A percentile compares a stretch with the other conserved stretches of the same genome.
Conservation (phyloP, 2,888 invertebrate genomes). For the Ormyrus labotus region DNA sequence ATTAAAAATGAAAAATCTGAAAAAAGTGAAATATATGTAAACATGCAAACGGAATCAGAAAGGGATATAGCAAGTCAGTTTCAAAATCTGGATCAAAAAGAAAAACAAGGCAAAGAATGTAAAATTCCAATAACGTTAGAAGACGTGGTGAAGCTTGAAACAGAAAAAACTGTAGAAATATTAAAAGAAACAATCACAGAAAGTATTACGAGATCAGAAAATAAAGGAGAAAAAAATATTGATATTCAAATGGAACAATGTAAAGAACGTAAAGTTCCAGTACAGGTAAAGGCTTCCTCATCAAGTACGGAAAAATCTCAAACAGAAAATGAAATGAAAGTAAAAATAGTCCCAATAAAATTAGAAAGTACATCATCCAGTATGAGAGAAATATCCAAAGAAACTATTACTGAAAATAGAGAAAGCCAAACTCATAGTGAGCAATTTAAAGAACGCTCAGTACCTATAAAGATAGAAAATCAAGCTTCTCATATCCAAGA, state of each 20-base stretch:
- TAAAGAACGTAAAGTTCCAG: too few species aligned
- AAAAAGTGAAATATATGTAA: too few species aligned
- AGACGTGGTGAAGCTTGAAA: neutral
- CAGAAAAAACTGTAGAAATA: neutral
- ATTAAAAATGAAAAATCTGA: too few species aligned
- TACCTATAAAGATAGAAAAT: conserved; percentile 4
- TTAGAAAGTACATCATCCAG: conserved; percentile 1
- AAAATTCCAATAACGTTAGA: conserved; percentile 19
- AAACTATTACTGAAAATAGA: neutral
- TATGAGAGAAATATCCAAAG: neutral
- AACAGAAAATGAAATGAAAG: neutral
- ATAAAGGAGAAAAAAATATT: too few species aligned
- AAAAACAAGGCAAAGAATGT: neutral
- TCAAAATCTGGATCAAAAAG: neutral
- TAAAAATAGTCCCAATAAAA: conserved; percentile 6
- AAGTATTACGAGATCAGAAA: too few species aligned
- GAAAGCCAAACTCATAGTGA: neutral
- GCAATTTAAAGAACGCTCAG: neutral
- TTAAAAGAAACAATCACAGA: too few species aligned
- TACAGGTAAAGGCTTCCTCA: too few species aligned
- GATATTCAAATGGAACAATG: too few species aligned
- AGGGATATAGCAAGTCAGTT: too few species aligned
- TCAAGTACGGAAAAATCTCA: too few species aligned
- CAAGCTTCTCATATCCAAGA: neutral
- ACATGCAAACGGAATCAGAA: too few species aligned